Base-by-base conservation (phyloP, 2,113 vertebrate genomes). In the Saguinus midas region DNA sequence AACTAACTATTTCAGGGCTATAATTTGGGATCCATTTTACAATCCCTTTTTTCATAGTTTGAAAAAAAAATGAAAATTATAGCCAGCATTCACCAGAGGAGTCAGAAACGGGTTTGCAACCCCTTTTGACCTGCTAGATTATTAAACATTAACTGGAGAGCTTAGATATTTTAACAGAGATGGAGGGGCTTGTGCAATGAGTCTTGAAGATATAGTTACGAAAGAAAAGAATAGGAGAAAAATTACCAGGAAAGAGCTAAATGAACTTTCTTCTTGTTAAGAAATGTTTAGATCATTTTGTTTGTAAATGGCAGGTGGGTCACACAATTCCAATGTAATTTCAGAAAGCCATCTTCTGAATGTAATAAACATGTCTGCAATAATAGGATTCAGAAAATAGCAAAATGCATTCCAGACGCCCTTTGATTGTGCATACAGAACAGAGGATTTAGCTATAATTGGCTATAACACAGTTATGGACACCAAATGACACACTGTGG, bases 371-470 rank as follows among this genome's bases (percentile, higher is more conserved):
- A 97, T 93, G 96, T 66, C 92, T 94, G 45, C 57, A 97, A 95
- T 96, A 87, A 79, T 96, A 98, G 94, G 94, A 94, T 89, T 98
- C 97, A 96, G 96, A 95, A 97, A 98, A 97, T 81, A 96, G n/a
- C 81, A 98, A 97, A 96, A 97, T 75, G 83, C n/a, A 95, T 97
- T 97, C 97, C 97, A 97, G 98, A 95, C 92, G 86, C 96, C 95
- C 94, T 97, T 97, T 98, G 96, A 96, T 92, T 79, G 75, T 97
- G 95, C 96, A 95, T 97, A 93, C 96, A 96, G 96, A 98, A 97
- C 50, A 93, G 95, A 98, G 98, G 97, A 87, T 80, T 95, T 87
- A 55, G 87, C 95, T 92, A 75, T 88, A 98, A 98, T 17, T 97
- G 95, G 76, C 40, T 10, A 10, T 97, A 96, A 92, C 81, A 50